Evolutionary conservation across 2,113 vertebrate species (phyloP).

Genomic region (Clarias magur): DNA sequence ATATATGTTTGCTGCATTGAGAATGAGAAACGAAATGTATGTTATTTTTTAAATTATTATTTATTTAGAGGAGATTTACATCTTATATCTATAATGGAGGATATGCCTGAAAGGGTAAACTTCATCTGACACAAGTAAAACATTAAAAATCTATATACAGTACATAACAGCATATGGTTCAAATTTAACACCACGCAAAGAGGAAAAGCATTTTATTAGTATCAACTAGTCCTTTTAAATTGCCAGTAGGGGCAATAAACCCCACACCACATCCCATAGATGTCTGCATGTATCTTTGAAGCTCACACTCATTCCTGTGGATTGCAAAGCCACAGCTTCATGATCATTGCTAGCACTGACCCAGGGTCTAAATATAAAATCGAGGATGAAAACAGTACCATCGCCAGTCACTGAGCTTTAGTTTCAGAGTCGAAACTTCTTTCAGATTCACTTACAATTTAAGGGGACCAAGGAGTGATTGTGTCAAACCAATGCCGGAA

Average conservation of each 20-base stretch:
- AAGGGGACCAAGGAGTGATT: not conserved
- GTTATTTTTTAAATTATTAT: not conserved
- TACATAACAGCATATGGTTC: not conserved
- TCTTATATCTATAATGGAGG: not conserved
- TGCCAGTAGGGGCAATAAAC: not conserved
- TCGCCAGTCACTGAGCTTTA: slow-evolving; percentile 31
- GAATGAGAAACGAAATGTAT: not conserved
- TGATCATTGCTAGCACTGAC: slow-evolving; percentile 41
- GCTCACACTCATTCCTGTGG: slow-evolving; percentile 36
- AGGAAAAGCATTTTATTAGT: not conserved
- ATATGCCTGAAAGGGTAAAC: not conserved
- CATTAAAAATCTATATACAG: not conserved
- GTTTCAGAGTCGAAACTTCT: slow-evolving; percentile 34
- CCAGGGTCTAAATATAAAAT: slow-evolving; percentile 55
- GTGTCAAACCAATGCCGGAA: not conserved
- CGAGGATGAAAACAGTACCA: slow-evolving; percentile 25
- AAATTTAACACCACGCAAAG: not conserved
- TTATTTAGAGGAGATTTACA: not conserved
- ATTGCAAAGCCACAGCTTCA: slow-evolving; percentile 20
- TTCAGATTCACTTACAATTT: slow-evolving; percentile 24
- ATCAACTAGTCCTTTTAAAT: not conserved
- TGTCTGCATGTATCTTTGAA: slow-evolving; percentile 41
- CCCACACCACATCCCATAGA: not conserved
- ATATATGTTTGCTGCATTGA: not conserved
- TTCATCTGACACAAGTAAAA: not conserved